Conservation (phyloP, 35 echinoderm and acorn worm species). For the Patiria miniata region DNA sequence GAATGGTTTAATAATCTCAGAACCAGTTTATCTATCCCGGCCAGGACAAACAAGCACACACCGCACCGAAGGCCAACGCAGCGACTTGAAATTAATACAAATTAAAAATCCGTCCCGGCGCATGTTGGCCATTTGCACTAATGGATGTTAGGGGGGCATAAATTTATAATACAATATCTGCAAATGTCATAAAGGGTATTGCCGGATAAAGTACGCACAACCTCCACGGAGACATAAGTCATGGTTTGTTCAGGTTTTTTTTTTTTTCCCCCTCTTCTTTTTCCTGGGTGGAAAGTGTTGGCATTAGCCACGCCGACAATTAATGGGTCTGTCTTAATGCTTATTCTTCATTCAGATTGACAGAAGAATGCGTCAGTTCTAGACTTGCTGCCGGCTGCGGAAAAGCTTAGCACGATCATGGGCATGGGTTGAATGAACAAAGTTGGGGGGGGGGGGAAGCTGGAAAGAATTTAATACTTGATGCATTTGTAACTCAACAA, state of each 20-base stretch:
- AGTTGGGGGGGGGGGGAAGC: no score
- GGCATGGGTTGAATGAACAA: no score
- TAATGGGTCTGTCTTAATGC: constrained; percentile 4
- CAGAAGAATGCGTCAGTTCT: no score
- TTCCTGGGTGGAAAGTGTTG: neutral
- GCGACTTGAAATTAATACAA: constrained; percentile 22
- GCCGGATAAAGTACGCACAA: constrained; percentile 21
- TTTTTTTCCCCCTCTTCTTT: neutral
- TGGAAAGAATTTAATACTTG: no score
- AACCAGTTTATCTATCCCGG: neutral
- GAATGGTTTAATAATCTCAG: neutral
- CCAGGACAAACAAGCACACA: constrained; percentile 24
- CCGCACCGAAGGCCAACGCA: neutral
- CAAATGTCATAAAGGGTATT: constrained; percentile 22
- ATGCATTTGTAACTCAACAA: no score
- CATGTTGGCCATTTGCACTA: constrained; percentile 25
- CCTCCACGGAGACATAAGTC: neutral
- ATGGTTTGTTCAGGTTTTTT: neutral
- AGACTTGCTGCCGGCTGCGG: no score
- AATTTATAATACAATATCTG: constrained; percentile 35
- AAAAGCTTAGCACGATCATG: no score
- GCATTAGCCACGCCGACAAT: neutral
- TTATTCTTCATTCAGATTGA: neutral
- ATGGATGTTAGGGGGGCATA: constrained; percentile 16
- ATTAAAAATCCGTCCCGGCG: constrained; percentile 13